phyloP scores from a whole-genome alignment of 2,113 vertebrate species.

The Stegostoma tigrinum region DNA sequence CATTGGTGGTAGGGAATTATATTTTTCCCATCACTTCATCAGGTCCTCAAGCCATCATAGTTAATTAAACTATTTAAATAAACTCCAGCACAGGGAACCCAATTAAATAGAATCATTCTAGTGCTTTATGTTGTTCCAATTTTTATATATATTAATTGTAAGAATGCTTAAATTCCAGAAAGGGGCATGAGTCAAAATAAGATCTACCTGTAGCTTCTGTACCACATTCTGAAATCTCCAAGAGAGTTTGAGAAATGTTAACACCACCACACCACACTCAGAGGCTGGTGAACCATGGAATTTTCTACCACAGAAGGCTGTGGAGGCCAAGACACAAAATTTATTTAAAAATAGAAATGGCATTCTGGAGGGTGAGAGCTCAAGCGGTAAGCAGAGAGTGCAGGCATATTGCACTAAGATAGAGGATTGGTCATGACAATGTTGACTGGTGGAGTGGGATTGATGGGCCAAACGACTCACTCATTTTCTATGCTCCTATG shows the following conservation, averaged over 20 bases:
- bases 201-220: neutral
- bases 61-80: slow-evolving; percentile 22
- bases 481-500: too few relatives aligned
- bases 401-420: too few relatives aligned
- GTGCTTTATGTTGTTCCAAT: neutral
- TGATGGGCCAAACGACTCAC: too few relatives aligned
- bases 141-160: neutral
- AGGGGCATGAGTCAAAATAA: neutral
- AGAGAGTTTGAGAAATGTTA: neutral
- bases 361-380: too few relatives aligned
- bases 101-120: neutral
- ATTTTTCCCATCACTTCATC: neutral
- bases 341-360: too few relatives aligned
- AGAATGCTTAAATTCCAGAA: neutral
- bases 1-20: neutral
- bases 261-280: neutral
- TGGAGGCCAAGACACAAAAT: too few relatives aligned
- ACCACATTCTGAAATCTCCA: neutral
- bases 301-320: too few relatives aligned
- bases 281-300: too few relatives aligned
- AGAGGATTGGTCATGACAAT: too few relatives aligned
- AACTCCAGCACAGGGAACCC: neutral
- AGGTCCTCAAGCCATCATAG: neutral
- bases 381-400: too few relatives aligned
- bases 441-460: too few relatives aligned